A percentile compares a stretch with the other conserved stretches of the same genome.
Conservation (phyloP, 2,888 invertebrate species). For the Phyto melanocephala region DNA sequence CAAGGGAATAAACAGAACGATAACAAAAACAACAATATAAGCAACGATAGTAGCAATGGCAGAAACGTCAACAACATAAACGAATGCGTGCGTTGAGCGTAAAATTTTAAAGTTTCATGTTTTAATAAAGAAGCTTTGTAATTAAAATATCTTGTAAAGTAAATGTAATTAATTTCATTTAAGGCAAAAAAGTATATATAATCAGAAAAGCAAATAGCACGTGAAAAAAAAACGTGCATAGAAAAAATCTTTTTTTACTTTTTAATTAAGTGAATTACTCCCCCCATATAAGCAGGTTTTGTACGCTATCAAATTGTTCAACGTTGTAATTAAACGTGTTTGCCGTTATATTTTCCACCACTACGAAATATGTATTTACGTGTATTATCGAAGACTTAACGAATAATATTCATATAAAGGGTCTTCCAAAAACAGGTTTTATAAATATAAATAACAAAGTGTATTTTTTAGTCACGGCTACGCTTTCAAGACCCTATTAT, state of each 20-base stretch:
- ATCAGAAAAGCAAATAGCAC: background rate
- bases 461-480: too few species aligned
- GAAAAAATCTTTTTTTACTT: background rate
- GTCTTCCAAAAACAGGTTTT: too few species aligned
- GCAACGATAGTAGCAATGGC: background rate
- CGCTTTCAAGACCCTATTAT: too few species aligned
- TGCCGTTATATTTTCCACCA: background rate
- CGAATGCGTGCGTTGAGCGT: constrained; percentile 1
- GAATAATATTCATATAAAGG: too few species aligned
- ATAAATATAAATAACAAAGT: too few species aligned
- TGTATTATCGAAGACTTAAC: too few species aligned
- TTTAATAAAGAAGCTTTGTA: constrained; percentile 42
- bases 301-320: background rate
- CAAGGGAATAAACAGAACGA: background rate
- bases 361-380: too few species aligned
- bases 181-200: background rate
- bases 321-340: constrained; percentile 1
- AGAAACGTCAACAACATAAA: constrained; percentile 2
- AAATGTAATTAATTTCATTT: constrained; percentile 57
- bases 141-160: constrained; percentile 62
- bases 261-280: constrained; percentile 12
- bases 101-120: constrained; percentile 29
- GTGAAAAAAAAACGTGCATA: background rate
- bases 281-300: background rate
- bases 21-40: background rate